Evolutionary conservation across 2,797 vertebrate species (phyloP).

Genomic region (Micropoecilia bifurca): DNA sequence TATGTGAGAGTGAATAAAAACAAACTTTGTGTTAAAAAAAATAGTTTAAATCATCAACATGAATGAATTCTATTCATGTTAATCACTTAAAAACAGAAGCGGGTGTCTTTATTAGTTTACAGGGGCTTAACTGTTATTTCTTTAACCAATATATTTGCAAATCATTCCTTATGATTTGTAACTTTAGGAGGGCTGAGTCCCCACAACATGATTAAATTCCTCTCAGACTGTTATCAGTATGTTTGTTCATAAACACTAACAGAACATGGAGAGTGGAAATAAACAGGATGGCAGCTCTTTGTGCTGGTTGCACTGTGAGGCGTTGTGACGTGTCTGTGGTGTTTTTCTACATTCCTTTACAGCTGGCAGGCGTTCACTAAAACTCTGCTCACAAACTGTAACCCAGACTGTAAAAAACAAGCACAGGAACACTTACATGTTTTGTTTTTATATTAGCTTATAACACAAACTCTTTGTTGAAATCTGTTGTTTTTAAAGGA

Average conservation of each 20-base stretch:
- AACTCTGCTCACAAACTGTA: neutral
- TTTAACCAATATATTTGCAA: neutral
- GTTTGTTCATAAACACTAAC: neutral
- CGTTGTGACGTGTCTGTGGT: neutral
- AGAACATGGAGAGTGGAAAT: neutral
- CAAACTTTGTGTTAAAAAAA: neutral
- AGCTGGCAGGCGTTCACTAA: neutral
- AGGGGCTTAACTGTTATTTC: too few species aligned
- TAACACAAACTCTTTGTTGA: neutral
- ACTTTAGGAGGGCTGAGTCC: neutral
- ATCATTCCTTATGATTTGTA: neutral
- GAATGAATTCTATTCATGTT: neutral
- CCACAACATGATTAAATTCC: neutral
- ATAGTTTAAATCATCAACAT: neutral
- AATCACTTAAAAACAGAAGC: neutral
- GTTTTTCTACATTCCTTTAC: constrained; percentile 6
- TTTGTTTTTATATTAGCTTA: neutral
- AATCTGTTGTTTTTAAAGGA: neutral
- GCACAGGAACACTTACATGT: neutral
- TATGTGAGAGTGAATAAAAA: neutral
- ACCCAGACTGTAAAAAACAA: constrained; percentile 3
- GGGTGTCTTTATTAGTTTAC: neutral
- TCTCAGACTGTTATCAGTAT: neutral
- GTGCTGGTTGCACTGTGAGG: neutral
- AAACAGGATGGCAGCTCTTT: neutral